These are phyloP conservation scores for Garrulus glandarius DNA, from an alignment of 2,797 vertebrate genomes.

Conservation along the genomic window DNA sequence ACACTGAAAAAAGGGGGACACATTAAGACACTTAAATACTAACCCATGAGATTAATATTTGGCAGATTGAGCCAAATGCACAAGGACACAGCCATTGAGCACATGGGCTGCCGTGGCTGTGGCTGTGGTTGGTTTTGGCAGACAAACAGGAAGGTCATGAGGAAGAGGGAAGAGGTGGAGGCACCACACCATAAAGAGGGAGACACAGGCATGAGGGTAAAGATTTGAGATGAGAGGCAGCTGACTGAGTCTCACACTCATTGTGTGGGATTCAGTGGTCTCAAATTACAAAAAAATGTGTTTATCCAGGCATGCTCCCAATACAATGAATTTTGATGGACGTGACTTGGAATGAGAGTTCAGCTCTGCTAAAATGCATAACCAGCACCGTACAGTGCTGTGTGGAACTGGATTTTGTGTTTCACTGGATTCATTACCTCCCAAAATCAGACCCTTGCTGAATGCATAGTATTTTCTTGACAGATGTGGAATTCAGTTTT, in stretches of 20 bases:
- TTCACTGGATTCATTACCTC: neutral
- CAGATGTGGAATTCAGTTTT: neutral
- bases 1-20: neutral
- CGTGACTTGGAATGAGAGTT: neutral
- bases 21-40: neutral
- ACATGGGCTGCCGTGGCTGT: rapidly evolving
- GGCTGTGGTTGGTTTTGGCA: neutral
- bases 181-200: neutral
- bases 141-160: neutral
- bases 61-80: neutral
- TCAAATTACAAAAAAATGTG: neutral
- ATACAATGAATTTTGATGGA: neutral
- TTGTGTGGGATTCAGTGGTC: rapidly evolving
- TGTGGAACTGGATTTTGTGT: neutral
- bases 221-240: neutral
- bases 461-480: neutral
- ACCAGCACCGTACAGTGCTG: rapidly evolving
- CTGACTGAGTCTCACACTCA: neutral
- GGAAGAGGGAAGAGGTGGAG: neutral
- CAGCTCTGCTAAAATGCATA: neutral
- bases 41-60: neutral
- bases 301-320: neutral
- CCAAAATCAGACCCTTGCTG: neutral
- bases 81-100: rapidly evolving
- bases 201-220: neutral